Percentiles rank a stretch among this genome's conserved stretches.
Evolutionary conservation across 1,140 invertebrate species (phyloP).

Genomic region (Trissolcus basalis): DNA sequence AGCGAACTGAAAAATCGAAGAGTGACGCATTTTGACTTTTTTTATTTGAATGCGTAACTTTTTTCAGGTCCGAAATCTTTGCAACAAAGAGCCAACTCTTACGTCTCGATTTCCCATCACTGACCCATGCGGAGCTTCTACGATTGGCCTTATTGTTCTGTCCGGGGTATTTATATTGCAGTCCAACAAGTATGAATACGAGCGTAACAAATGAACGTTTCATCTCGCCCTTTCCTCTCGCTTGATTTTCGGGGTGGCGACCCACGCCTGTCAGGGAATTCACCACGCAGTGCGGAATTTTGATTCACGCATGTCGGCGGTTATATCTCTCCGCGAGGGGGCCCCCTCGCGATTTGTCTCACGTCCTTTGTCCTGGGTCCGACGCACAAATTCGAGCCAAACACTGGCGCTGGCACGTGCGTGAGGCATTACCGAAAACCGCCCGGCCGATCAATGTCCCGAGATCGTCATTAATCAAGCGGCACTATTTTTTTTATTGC

Average conservation of each 20-base stretch:
- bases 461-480: constrained; percentile 43
- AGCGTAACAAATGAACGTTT: constrained; percentile 49
- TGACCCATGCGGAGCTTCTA: constrained; percentile 30
- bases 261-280: constrained; percentile 51
- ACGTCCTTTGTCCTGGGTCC: constrained; percentile 41
- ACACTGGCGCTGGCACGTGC: constrained; percentile 48
- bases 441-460: constrained; percentile 49
- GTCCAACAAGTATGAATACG: constrained; percentile 47
- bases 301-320: constrained; percentile 46
- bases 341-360: constrained; percentile 55
- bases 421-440: constrained; percentile 50
- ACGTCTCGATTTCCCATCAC: constrained; percentile 10
- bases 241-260: constrained; percentile 48
- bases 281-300: constrained; percentile 47
- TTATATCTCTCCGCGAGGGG: constrained; percentile 50
- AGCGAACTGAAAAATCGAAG: too few species aligned
- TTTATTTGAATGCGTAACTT: constrained; percentile 11
- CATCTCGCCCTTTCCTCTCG: constrained; percentile 34
- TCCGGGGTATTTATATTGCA: constrained; percentile 38
- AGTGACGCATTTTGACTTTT: too few species aligned
- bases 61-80: constrained; percentile 1
- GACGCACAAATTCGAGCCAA: constrained; percentile 45
- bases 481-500: constrained; percentile 32
- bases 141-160: constrained; percentile 50
- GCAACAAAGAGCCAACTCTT: constrained; percentile 24